Conservation (phyloP, 2,113 vertebrate species). For the Probosciger aterrimus region DNA sequence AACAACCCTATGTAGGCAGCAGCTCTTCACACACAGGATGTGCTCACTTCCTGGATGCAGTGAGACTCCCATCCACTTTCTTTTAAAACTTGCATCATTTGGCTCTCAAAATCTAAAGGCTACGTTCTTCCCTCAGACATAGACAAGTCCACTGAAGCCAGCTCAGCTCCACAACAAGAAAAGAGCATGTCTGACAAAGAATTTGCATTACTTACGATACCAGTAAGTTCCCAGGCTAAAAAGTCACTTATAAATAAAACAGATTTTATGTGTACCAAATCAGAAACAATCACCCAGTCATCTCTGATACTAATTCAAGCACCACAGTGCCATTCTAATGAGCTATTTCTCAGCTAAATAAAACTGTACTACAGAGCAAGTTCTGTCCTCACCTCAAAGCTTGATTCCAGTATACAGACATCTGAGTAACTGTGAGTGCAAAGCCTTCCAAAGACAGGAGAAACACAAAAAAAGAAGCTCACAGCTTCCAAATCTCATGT, state of each 20-base stretch:
- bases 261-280: neutral
- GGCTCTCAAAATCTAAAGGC: neutral
- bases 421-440: neutral
- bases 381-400: neutral
- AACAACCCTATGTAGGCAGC: neutral
- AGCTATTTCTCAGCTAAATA: neutral
- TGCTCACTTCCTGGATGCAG: neutral
- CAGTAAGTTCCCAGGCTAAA: neutral
- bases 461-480: neutral
- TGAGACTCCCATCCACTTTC: neutral
- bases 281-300: neutral
- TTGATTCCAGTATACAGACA: neutral
- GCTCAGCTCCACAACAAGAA: neutral
- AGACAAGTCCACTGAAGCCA: neutral
- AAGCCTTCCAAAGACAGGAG: neutral
- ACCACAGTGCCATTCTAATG: neutral
- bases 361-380: neutral
- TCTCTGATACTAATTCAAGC: neutral
- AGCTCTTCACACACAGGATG: neutral
- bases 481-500: neutral
- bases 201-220: neutral
- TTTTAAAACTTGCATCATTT: neutral
- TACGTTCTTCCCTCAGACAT: neutral
- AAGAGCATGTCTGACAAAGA: neutral
- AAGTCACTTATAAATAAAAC: neutral